Base-by-base conservation (phyloP, 2,797 vertebrate species). In the Antennarius maculatus region DNA sequence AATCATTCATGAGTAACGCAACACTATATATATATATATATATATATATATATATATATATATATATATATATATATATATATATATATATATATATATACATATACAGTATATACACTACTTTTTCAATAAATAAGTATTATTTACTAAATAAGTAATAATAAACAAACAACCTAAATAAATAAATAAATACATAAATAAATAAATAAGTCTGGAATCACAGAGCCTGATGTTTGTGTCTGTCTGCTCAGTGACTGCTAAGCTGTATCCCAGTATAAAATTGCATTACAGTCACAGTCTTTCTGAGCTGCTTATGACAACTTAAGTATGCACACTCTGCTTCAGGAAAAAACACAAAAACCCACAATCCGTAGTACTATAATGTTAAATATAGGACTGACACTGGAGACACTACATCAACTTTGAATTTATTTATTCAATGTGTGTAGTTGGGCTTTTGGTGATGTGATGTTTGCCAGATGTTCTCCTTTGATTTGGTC, bases 361-460 rank as follows among this genome's bases (percentile, higher is more conserved):
- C 23, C 56, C 50, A 61, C 51, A 48, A 61, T 69, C 55, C 45
- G 49, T 60, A 29, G 17, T 46, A 39, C 37, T 66, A 43, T 15
- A 34, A 46, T 47, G 28, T 64, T 61, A 46, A 59, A 67, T 62
- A 64, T 53, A 74, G 54, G 16, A 9, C 53, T 54, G 43, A 54
- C 10, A 59, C 29, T 55, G 29, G 8, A 47, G 18, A 13, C 54
- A 29, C 43, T 64, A 13, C 43, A 55, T 27, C 18, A 27, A 39
- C 56, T 55, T 55, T 45, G 43, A 45, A 46, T 53, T 13, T 18
- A 53, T 14, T 14, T 14, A 60, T 45, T 39, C 65, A 39, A 51
- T 51, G 15, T 12, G 29, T 18, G 51, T 27, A 46, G 54, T 64
- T 69, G 60, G 37, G 42, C 29, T 49, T 41, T 42, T 49, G 46